Evolutionary conservation across 2,888 invertebrate species (phyloP).

Genomic region (Luffia ferchaultella): DNA sequence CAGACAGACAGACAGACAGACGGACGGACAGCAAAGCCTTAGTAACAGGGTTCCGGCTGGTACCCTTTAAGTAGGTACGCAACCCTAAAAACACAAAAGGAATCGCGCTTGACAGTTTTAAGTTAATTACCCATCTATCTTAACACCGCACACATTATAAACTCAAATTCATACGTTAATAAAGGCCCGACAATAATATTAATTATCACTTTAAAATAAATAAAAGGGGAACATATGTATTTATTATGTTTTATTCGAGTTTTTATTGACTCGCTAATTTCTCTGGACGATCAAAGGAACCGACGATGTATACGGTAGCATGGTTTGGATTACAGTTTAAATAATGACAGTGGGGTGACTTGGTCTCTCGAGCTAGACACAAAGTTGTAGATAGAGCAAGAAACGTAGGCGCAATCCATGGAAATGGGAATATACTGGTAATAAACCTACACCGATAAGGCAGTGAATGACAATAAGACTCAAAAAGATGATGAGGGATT

Average conservation of each 20-base stretch:
- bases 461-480: too few species aligned
- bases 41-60: too few species aligned
- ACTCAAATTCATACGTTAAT: not conserved
- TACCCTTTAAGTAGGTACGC: too few species aligned
- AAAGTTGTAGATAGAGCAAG: too few species aligned
- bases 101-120: not conserved
- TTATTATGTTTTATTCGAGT: conserved; percentile 48
- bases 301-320: conserved; percentile 62
- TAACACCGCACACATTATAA: not conserved
- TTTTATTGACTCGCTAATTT: conserved; percentile 65
- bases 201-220: conserved; percentile 46
- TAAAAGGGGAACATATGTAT: conserved; percentile 47
- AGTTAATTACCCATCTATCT: not conserved
- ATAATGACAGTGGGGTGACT: not conserved
- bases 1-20: too few species aligned
- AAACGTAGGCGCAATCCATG: too few species aligned
- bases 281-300: conserved; percentile 54
- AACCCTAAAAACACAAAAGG: too few species aligned
- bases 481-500: too few species aligned
- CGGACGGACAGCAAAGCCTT: too few species aligned
- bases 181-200: conserved; percentile 46
- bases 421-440: too few species aligned
- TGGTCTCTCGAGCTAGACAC: too few species aligned
- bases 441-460: too few species aligned
- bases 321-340: not conserved